Base-by-base conservation (phyloP, 2,888 invertebrate genomes). In the Caenorhabditis virilis region DNA sequence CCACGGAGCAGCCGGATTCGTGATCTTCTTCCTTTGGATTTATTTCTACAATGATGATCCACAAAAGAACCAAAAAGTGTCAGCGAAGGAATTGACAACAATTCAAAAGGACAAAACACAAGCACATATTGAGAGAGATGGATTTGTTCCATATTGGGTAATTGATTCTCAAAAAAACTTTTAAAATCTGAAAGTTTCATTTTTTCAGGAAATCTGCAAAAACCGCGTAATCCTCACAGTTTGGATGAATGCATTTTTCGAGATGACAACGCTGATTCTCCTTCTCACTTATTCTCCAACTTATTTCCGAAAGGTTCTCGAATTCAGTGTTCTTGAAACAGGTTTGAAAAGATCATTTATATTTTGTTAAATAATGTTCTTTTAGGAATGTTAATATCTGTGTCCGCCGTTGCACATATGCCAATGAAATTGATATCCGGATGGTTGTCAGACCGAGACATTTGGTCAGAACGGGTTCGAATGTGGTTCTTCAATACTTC, bases 201-300 rank as follows among this genome's bases (percentile, higher is more conserved):
- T 25, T 23, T 39, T 70, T 35, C 20, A 72, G 73, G 72, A 67
- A 26, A 78, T 79, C 38, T 64, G 68, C 62, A 75, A 66, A 55
- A 77, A 77, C 60, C 66, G 70, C 16, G 70, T 74, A 2, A 74
- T 79, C n/a, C 27, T 73, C 39, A 67, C 67, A 15, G 69, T 78
- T 5, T 78, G 78, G 79, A 51, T 73, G 27, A 79, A 79, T 54
- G 75, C 79, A 0, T 75, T 79, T 30, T 76, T 73, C 23, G 79
- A 79, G 51, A 74, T 79, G 65, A 72, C 77, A 30, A 72, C 76
- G 1, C 65, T 77, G n/a, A 77, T 77, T 18, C 69, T 79, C 33
- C 69, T 79, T 18, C 56, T 79, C 26, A 79, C 79, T 18, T 79
- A 79, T 52, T 69, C 76, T 22, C 79, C 79, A 20, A 69, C 75